Evolutionary conservation across 2,797 vertebrate genomes (phyloP).

Genomic region (Hemibagrus guttatus): DNA sequence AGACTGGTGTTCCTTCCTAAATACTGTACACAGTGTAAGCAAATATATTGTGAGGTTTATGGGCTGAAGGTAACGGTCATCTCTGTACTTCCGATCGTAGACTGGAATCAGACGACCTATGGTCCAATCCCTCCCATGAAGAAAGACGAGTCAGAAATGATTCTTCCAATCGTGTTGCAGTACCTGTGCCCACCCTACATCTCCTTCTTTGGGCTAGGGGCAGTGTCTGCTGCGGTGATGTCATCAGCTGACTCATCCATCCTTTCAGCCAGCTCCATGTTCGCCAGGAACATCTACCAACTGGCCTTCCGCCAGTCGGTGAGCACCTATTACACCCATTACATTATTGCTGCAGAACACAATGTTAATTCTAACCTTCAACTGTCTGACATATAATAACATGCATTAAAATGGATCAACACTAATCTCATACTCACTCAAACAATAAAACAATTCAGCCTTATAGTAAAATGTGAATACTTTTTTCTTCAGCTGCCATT

Average conservation of each 20-base stretch:
- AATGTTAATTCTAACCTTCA: slow-evolving; percentile 5
- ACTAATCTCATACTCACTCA: not conserved
- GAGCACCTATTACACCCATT: slow-evolving; percentile 61
- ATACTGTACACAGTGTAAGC: not conserved
- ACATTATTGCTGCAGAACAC: not conserved
- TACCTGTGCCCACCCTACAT: slow-evolving; percentile 92
- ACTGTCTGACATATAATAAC: not conserved
- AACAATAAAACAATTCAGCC: slow-evolving; percentile 7
- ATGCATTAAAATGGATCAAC: not conserved
- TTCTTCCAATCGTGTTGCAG: slow-evolving; percentile 93
- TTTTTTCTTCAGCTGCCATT: not conserved
- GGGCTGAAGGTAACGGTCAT: not conserved
- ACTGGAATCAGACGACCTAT: slow-evolving; percentile 92
- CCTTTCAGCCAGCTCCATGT: slow-evolving; percentile 97
- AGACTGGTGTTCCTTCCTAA: not conserved
- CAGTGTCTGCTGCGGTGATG: slow-evolving; percentile 97
- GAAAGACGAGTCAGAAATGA: slow-evolving; percentile 90
- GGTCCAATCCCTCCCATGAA: slow-evolving; percentile 78
- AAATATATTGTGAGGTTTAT: too few relatives aligned
- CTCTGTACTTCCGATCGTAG: slow-evolving; percentile 65
- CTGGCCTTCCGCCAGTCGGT: slow-evolving; percentile 94
- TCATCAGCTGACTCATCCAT: slow-evolving; percentile 98
- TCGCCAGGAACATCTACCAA: slow-evolving; percentile 95
- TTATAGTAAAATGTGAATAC: not conserved
- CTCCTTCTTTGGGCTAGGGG: slow-evolving; percentile 94